Evolutionary conservation across 2,113 vertebrate genomes (phyloP), one percentile per base, ranked within the genome.

Genomic region (Chamaetylas fuelleborni): DNA sequence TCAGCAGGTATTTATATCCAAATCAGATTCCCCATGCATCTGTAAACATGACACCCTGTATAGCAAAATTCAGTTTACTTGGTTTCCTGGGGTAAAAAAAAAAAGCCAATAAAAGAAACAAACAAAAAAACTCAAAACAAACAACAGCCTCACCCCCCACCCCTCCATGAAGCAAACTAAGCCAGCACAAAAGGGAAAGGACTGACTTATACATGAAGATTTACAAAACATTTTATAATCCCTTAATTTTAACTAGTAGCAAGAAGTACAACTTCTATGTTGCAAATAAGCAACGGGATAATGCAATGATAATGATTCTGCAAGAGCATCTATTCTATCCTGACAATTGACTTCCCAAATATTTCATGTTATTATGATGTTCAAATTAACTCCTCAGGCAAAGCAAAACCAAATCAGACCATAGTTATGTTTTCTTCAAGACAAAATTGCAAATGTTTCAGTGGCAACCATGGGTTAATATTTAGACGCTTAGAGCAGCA

Each of bases 141-240:
- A n/a, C n/a, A n/a, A 77, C 9, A 43, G 5, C 4, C 28, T 11
- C 22, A 26, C 1, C 3, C 12, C 4, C 3, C 20, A 24, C 2
- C n/a, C 7, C 1, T 8, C 15, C 13, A 20, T 0, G 7, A 81
- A 64, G 43, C 36, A 74, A 87, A 85, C 3, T 19, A 61, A 79
- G 36, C 9, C 11, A 36, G 43, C 25, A 66, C 14, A 47, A 73
- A 86, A 61, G 34, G 14, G 19, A 45, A 36, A 86, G 11, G 25
- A 65, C 10, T 28, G 45, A 79, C n/a, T 33, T 71, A 56, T 51
- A 12, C 42, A 58, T 6, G 8, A 86, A 88, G 25, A 90, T 42
- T 53, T 50, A 54, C 22, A 85, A 26, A 28, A 71, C 47, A 73
- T 56, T 26, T 51, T 67, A 51, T 4, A 60, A 24, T 14, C 6